phyloP scores from a whole-genome alignment of 1,140 invertebrate species.

The Apis dorsata region DNA sequence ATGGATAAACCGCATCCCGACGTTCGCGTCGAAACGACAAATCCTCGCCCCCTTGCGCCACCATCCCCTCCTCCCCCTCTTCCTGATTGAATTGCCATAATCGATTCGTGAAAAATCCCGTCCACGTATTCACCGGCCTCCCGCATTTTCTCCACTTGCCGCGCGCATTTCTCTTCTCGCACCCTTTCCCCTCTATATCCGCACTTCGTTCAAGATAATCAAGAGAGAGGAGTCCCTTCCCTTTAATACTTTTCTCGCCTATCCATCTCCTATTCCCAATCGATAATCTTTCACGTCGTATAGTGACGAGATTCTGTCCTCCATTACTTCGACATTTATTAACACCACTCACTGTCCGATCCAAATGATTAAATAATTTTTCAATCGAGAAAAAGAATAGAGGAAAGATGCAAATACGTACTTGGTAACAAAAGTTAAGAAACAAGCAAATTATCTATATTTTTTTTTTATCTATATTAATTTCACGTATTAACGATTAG shows the following conservation, averaged over 20 bases:
- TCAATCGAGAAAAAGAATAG: too few relatives aligned
- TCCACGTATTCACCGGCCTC: slow-evolving; percentile 59
- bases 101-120: slow-evolving; percentile 66
- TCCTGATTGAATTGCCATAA: slow-evolving; percentile 67
- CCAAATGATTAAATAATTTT: too few relatives aligned
- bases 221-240: slow-evolving; percentile 37
- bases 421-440: too few relatives aligned
- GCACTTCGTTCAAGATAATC: slow-evolving; percentile 47
- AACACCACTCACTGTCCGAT: too few relatives aligned
- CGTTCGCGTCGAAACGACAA: slow-evolving; percentile 59
- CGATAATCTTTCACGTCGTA: slow-evolving; percentile 3
- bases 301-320: background rate
- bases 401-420: too few relatives aligned
- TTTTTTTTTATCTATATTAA: too few relatives aligned
- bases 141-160: slow-evolving; percentile 35
- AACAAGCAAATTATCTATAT: too few relatives aligned
- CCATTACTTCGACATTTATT: too few relatives aligned
- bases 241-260: slow-evolving; percentile 35
- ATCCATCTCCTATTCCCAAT: slow-evolving; percentile 24
- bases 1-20: slow-evolving; percentile 56
- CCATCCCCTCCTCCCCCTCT: background rate
- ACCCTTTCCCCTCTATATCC: background rate
- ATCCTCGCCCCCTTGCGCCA: slow-evolving; percentile 30
- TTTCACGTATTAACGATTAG: too few relatives aligned
- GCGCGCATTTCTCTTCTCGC: background rate